Evolutionary conservation across 2,113 vertebrate species (phyloP), one percentile per base, ranked within the genome.

Genomic region (Callocephalon fimbriatum): DNA sequence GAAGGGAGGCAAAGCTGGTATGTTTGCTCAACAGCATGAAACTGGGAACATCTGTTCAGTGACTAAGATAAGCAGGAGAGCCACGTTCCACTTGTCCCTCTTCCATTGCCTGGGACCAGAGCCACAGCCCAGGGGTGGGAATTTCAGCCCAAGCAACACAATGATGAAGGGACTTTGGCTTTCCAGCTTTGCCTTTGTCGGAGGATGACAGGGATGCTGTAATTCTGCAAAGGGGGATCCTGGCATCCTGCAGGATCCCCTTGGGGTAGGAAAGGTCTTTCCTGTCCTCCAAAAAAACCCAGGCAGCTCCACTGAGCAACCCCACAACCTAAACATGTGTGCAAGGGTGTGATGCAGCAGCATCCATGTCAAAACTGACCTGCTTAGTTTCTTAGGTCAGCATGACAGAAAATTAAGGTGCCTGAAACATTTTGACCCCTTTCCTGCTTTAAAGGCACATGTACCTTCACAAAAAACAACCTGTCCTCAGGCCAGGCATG

Each of bases 341-440:
- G 50, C 74, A 42, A 19, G 42, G 23, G 14, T 8, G 40, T 3
- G 6, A 40, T 1, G 1, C 44, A 19, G 32, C 61, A 38, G 37
- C 15, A 5, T 3, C 44, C 2, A 7, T 17, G 31, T n/a, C 1
- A 1, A 73, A 19, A 35, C 12, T 0, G 7, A 67, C 4, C 23
- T 12, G 48, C 73, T 20, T 2, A 1, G 10, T 42, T 45, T 50
- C 54, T 79, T 17, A 31, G 56, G 7, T 35, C 38, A 37, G 31
- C 9, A 7, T 12, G 37, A 16, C 48, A 22, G 51, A 73, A 45
- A n/a, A 35, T 1, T 63, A 10, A 27, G 25, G 6, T 31, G 7
- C 76, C 7, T 0, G 20, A 58, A 93, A 47, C 40, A 27, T 63
- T 62, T 19, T 23, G 35, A 23, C 67, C 50, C 32, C 15, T 50